These are phyloP conservation scores for Sitta carolinensis DNA, from an alignment of 2,797 vertebrate species.

Conservation along the genomic window DNA sequence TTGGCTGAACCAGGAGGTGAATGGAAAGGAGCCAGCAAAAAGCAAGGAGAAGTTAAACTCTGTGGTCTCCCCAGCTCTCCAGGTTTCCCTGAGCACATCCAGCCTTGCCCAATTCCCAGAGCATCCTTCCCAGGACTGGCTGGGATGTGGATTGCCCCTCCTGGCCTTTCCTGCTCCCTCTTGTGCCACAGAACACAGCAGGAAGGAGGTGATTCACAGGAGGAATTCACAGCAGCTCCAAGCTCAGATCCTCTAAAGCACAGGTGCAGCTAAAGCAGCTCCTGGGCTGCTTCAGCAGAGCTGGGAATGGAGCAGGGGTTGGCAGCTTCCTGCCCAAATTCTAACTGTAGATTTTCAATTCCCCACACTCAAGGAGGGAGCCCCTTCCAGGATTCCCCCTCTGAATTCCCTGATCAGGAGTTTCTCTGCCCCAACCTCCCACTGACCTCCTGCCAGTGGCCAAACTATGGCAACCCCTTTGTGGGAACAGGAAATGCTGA, in stretches of 20 bases:
- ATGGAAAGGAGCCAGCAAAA: not conserved
- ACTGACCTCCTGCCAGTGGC: not conserved
- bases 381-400: not conserved
- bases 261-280: not conserved
- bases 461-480: not conserved
- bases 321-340: not conserved
- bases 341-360: not conserved
- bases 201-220: not conserved
- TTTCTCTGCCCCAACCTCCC: not conserved
- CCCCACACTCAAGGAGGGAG: not conserved
- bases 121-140: not conserved
- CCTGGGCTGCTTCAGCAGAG: not conserved
- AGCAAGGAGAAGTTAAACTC: not conserved
- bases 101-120: not conserved
- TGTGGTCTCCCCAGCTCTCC: not conserved
- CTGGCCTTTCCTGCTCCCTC: not conserved
- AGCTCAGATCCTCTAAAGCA: not conserved
- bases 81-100: not conserved
- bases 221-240: not conserved
- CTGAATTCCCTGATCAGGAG: not conserved
- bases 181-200: not conserved
- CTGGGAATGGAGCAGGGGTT: not conserved
- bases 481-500: not conserved
- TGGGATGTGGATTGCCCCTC: not conserved
- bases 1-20: not conserved